Conservation (phyloP, 2,888 invertebrate genomes). For the Tenthredo mesomela region DNA sequence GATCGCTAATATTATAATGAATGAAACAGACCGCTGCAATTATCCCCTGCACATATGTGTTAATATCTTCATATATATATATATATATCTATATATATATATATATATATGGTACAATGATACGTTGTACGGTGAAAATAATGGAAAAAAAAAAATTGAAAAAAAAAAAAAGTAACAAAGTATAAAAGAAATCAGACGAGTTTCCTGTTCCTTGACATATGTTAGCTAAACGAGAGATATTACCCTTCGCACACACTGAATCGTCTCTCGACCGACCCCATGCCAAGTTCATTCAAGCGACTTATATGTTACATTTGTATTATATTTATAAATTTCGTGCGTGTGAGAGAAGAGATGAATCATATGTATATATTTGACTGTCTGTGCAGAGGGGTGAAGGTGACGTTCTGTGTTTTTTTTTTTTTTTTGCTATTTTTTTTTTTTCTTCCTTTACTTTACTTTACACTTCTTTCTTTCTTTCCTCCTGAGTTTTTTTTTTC, state of each 20-base stretch:
- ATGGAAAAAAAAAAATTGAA: neutral
- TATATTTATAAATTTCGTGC: conserved; percentile 30
- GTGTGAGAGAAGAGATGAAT: conserved; percentile 36
- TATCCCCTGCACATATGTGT: no score
- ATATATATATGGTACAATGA: neutral
- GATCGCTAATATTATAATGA: neutral
- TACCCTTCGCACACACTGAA: conserved; percentile 2
- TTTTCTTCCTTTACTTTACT: neutral
- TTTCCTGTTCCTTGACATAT: conserved; percentile 48
- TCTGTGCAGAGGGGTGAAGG: neutral
- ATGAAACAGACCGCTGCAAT: conserved; percentile 51
- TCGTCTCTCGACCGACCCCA: conserved; percentile 66
- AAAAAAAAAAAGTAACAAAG: conserved; percentile 24
- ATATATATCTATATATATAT: neutral
- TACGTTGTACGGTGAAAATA: neutral
- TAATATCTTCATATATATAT: no score
- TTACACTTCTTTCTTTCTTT: neutral
- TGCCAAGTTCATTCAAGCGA: conserved; percentile 67
- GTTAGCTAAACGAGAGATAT: conserved; percentile 6
- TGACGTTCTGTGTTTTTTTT: neutral
- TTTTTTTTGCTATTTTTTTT: neutral
- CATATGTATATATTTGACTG: conserved; percentile 33
- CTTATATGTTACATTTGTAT: conserved; percentile 52
- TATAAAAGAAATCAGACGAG: conserved; percentile 38
- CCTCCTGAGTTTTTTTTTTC: neutral